These are phyloP conservation scores for Muscicapa comitata DNA, from an alignment of 2,797 vertebrate genomes.

Conservation along the genomic window DNA sequence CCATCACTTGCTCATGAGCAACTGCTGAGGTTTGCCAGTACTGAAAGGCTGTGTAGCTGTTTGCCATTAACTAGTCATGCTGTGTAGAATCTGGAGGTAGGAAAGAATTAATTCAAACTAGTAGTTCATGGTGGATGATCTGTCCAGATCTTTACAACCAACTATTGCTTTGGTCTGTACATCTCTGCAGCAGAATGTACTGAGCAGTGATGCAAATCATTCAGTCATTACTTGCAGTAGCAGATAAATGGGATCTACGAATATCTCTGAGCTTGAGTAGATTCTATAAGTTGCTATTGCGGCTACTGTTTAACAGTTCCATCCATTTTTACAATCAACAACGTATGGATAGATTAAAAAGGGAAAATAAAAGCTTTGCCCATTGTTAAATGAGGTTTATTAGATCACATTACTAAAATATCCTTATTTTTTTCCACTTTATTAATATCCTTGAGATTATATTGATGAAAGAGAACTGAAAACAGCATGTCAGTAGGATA, in stretches of 20 bases:
- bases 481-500: background rate
- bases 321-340: background rate
- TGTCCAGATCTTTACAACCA: background rate
- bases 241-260: background rate
- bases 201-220: background rate
- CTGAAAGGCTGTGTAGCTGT: background rate
- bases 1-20: background rate
- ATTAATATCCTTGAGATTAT: background rate
- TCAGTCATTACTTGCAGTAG: background rate
- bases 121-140: background rate
- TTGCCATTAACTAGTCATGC: background rate
- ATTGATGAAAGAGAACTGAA: background rate
- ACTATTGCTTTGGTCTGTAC: background rate
- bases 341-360: background rate
- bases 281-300: background rate
- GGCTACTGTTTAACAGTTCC: background rate
- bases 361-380: background rate
- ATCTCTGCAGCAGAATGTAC: background rate
- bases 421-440: background rate
- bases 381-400: background rate
- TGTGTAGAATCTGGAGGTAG: background rate
- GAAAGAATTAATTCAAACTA: background rate
- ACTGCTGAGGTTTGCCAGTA: background rate
- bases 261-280: background rate
- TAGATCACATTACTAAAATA: background rate